phyloP scores from a whole-genome alignment of 1,140 invertebrate species.

The Penaeus japonicus region DNA sequence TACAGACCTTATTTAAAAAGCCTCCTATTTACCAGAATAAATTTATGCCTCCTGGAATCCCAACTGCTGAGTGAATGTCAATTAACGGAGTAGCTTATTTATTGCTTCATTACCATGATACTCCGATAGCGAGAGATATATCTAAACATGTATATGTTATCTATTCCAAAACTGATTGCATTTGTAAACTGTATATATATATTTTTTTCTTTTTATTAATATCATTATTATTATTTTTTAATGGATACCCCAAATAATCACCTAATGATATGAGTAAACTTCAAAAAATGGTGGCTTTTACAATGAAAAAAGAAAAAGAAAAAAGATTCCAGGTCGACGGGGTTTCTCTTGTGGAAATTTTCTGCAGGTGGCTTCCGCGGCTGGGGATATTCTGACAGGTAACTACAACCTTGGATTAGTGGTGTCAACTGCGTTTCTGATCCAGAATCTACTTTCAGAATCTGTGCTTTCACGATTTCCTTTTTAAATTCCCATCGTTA shows the following conservation, averaged over 20 bases:
- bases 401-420: slow-evolving; percentile 44
- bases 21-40: slow-evolving; percentile 36
- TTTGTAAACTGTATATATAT: too few relatives aligned
- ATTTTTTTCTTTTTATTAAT: too few relatives aligned
- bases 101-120: slow-evolving; percentile 53
- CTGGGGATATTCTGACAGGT: slow-evolving; percentile 32
- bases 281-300: too few relatives aligned
- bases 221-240: too few relatives aligned
- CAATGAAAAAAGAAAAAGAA: too few relatives aligned
- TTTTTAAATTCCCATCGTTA: neutral
- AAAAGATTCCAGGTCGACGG: slow-evolving; percentile 47
- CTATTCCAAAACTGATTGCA: too few relatives aligned
- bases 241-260: too few relatives aligned
- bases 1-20: slow-evolving; percentile 53
- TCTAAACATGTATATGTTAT: too few relatives aligned
- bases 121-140: neutral
- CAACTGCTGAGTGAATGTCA: slow-evolving; percentile 42
- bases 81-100: slow-evolving; percentile 33
- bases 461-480: neutral
- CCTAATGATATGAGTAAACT: too few relatives aligned
- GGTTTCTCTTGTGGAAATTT: slow-evolving; percentile 14
- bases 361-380: slow-evolving; percentile 50
- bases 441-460: neutral
- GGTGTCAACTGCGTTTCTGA: slow-evolving; percentile 28
- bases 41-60: slow-evolving; percentile 49